These are phyloP conservation scores for Acanthosepion esculentum DNA, from an alignment of 2,888 invertebrate genomes.

Conservation along the genomic window DNA sequence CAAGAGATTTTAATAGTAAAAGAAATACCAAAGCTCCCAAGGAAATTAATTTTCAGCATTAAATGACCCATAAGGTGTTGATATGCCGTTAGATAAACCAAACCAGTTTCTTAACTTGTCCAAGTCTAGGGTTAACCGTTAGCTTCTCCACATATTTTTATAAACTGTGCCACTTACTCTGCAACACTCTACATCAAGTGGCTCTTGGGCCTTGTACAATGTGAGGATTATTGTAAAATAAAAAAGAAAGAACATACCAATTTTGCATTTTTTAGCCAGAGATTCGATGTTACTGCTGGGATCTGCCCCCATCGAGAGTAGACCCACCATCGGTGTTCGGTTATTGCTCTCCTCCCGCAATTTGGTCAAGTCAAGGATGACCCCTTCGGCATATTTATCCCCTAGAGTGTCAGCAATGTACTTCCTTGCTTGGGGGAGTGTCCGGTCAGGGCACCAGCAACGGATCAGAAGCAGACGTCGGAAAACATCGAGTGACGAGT, in stretches of 20 bases:
- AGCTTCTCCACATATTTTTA: too few relatives aligned
- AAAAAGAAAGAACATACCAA: conserved; percentile 60
- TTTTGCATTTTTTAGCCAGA: conserved; percentile 74
- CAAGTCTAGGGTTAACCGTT: too few relatives aligned
- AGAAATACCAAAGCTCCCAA: too few relatives aligned
- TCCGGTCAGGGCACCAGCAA: conserved; percentile 75
- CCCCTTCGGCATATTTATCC: conserved; percentile 73
- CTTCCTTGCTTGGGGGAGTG: conserved; percentile 73
- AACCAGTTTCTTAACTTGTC: too few relatives aligned
- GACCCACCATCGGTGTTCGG: conserved; percentile 73
- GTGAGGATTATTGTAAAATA: too few relatives aligned
- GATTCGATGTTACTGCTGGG: conserved; percentile 74
- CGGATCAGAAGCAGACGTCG: conserved; percentile 74
- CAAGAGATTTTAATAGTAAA: too few relatives aligned
- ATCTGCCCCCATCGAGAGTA: conserved; percentile 75
- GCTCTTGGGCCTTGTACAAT: too few relatives aligned
- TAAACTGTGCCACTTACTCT: too few relatives aligned
- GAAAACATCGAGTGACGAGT: conserved; percentile 74
- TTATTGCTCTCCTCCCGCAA: conserved; percentile 73
- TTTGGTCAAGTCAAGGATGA: conserved; percentile 74
- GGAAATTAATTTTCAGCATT: too few relatives aligned
- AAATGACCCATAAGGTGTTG: too few relatives aligned
- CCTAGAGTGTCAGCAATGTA: conserved; percentile 74
- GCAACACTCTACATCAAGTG: too few relatives aligned
- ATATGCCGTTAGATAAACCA: too few relatives aligned